Evolutionary conservation across 1,140 invertebrate genomes (phyloP).

Genomic region (Lepidurus couesii): DNA sequence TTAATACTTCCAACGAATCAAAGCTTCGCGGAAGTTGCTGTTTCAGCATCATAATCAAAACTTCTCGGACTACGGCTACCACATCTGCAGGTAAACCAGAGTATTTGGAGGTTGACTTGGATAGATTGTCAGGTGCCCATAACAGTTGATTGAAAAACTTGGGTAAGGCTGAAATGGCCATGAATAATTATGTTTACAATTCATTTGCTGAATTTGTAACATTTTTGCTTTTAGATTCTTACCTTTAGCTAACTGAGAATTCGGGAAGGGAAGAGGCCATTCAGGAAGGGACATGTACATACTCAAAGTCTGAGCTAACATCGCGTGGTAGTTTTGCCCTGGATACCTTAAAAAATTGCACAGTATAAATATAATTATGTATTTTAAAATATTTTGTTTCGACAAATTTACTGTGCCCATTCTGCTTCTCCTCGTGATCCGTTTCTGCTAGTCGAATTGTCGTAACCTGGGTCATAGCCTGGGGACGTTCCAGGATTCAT

Average conservation of each 20-base stretch:
- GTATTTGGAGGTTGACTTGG: neutral
- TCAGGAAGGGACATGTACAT: neutral
- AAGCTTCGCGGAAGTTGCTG: constrained; percentile 25
- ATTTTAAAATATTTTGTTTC: neutral
- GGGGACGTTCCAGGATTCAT: neutral
- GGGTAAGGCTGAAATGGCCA: neutral
- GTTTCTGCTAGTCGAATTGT: neutral
- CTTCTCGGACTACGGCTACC: neutral
- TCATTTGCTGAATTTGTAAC: neutral
- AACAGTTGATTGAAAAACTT: constrained; percentile 26
- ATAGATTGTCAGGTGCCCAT: neutral
- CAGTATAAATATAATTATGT: neutral
- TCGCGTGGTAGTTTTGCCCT: neutral
- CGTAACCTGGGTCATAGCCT: neutral
- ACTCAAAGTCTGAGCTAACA: neutral
- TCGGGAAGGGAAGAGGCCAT: neutral
- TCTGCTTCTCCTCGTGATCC: neutral
- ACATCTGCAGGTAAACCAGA: neutral
- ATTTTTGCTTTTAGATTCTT: neutral
- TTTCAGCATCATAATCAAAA: constrained; percentile 22
- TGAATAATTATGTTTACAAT: too few species aligned
- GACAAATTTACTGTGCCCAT: neutral
- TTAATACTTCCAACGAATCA: neutral
- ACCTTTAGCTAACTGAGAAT: constrained; percentile 9
- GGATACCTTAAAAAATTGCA: neutral